Evolutionary conservation across 2,888 invertebrate species (phyloP).

Genomic region (Heliconius charithonia): DNA sequence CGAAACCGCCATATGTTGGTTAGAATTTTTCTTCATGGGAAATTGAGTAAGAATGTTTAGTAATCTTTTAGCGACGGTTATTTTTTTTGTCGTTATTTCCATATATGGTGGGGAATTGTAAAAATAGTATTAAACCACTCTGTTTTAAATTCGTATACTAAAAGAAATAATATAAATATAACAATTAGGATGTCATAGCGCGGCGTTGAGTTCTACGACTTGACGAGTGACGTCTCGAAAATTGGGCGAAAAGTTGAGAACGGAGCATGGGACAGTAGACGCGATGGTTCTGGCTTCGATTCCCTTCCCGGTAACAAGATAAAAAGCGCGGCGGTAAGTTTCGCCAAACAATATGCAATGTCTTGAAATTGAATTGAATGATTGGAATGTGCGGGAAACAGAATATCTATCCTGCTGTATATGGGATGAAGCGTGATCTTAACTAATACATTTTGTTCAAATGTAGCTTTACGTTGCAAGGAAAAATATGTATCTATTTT

Average conservation of each 20-base stretch:
- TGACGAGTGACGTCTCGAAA: too few species aligned
- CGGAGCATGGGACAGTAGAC: background rate
- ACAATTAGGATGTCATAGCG: too few species aligned
- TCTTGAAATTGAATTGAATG: background rate
- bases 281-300: background rate
- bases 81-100: background rate
- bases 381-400: background rate
- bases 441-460: too few species aligned
- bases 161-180: too few species aligned
- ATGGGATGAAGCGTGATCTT: too few species aligned
- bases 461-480: too few species aligned
- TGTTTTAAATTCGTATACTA: too few species aligned
- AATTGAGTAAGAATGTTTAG: conserved; percentile 35
- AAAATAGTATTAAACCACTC: too few species aligned
- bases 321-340: background rate
- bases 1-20: conserved; percentile 55
- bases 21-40: conserved; percentile 54
- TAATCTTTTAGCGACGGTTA: conserved; percentile 23
- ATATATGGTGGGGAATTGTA: background rate
- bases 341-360: background rate
- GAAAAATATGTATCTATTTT: too few species aligned
- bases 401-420: too few species aligned
- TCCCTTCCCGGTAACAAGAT: background rate
- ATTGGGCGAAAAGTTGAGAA: too few species aligned
- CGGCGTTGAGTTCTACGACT: too few species aligned